Evolutionary conservation across 2,797 vertebrate species (phyloP).

Genomic region (Nasua narica): DNA sequence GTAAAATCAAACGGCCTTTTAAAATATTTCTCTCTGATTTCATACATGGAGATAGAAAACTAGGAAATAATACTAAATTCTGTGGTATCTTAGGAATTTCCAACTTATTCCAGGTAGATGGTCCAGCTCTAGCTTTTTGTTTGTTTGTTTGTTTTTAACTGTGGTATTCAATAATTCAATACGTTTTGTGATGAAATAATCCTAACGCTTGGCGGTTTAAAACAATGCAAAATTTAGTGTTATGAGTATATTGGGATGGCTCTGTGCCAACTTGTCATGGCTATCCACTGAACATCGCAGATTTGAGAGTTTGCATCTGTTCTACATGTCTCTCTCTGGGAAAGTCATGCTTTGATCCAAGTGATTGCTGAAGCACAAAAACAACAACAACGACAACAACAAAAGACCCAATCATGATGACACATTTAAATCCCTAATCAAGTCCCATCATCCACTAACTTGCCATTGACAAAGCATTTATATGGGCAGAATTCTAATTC

Average conservation of each 20-base stretch:
- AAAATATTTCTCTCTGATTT: not conserved
- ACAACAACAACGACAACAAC: not conserved
- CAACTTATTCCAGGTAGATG: not conserved
- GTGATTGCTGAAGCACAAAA: not conserved
- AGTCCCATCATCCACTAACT: not conserved
- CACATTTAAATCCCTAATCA: not conserved
- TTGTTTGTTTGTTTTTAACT: not conserved
- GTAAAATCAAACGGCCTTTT: too few relatives aligned
- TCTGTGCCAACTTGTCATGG: accelerated
- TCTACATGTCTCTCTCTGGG: not conserved
- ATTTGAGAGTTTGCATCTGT: not conserved
- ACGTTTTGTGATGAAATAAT: not conserved
- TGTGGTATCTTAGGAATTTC: not conserved
- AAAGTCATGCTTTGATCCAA: not conserved
- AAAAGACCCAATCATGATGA: not conserved
- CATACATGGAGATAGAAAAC: not conserved
- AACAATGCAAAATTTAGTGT: not conserved
- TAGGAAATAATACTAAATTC: not conserved
- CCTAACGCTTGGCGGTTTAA: accelerated
- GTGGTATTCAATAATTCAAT: not conserved
- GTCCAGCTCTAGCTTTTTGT: not conserved
- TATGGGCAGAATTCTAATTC: not conserved
- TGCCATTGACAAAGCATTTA: not conserved
- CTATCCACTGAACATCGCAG: not conserved
- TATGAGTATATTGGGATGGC: accelerated